Base-by-base conservation (phyloP, 1,140 invertebrate species). In the Neocloeon triangulifer region DNA sequence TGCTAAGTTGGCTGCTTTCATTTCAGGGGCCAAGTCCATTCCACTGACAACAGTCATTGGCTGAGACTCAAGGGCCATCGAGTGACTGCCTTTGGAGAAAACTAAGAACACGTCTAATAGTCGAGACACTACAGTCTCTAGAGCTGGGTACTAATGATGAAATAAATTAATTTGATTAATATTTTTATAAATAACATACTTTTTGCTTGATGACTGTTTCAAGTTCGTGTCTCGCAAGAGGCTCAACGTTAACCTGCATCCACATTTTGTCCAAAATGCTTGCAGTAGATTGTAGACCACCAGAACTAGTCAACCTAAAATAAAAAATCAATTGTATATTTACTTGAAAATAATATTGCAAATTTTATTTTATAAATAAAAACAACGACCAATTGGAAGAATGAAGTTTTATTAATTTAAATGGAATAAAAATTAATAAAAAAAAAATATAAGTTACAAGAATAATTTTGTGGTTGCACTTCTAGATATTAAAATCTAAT, bases 61-160 rank as follows among this genome's bases (percentile, higher is more conserved):
- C n/a, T n/a, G n/a, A n/a, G n/a, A n/a, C n/a, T 8, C 14, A 3
- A 29, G 13, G 3, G 27, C 10, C 3, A 18, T 29, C 14, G 15
- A 52, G 43, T 76, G 69, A 43, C 65, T 61, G 12, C 70, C 73
- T 28, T 64, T 60, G 23, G 75, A 77, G 52, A 86, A 73, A 43
- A 80, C 56, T 34, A 76, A 62, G 50, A 85, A 95, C 0, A 88
- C 77, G 44, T 80, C 67, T 10, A 91, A 62, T 38, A 95, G 75
- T 45, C 66, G 69, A 27, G 68, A 60, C 15, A 72, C 63, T 5
- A 89, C 66, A 1, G 75, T 73, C n/a, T 58, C 54, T 23, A 94
- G 54, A 27, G 59, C 42, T 6, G 82, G 72, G 58, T 76, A 86
- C 39, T 69, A 47, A 5, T 43, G 22, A 23, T 23, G 8, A 23